Conservation (phyloP, 2,797 vertebrate genomes). For the Neosilurus hyrtlii region DNA sequence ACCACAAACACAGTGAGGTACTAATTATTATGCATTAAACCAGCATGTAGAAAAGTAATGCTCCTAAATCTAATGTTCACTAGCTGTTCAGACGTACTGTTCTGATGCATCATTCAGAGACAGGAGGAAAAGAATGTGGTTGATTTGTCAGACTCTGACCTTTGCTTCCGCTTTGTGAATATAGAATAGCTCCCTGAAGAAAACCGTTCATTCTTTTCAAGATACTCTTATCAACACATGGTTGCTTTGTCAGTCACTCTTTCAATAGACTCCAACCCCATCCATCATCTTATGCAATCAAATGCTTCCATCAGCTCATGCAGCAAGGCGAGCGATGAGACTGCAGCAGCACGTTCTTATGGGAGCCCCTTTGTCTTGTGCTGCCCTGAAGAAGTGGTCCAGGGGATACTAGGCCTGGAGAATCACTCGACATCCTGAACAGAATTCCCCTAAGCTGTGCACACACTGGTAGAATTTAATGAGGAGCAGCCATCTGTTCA, state of each 20-base stretch:
- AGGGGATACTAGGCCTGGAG: conserved; percentile 16
- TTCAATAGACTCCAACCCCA: conserved; percentile 37
- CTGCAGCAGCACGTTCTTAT: conserved; percentile 18
- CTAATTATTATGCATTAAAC: conserved; percentile 24
- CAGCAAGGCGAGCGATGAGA: neutral
- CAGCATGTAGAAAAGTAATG: conserved; percentile 6
- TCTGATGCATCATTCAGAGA: conserved; percentile 16
- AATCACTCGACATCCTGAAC: conserved; percentile 12
- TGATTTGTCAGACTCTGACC: conserved; percentile 51
- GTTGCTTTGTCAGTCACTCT: conserved; percentile 31
- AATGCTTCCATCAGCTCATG: conserved; percentile 25
- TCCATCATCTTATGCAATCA: conserved; percentile 27
- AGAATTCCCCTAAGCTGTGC: conserved; percentile 49
- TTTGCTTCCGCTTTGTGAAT: conserved; percentile 50
- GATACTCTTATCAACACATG: conserved; percentile 50
- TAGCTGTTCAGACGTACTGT: neutral
- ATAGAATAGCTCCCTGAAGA: conserved; percentile 50
- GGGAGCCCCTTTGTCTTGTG: conserved; percentile 24
- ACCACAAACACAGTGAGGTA: neutral
- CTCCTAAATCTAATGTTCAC: neutral
- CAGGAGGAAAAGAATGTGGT: conserved; percentile 37
- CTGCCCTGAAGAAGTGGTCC: conserved; percentile 28
- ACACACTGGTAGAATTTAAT: conserved; percentile 56
- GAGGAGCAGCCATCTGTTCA: conserved; percentile 62
- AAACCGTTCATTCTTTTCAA: conserved; percentile 42